Evolutionary conservation across 2,888 invertebrate species (phyloP), one percentile per base, ranked within the genome.

Genomic region (Spodoptera picta): DNA sequence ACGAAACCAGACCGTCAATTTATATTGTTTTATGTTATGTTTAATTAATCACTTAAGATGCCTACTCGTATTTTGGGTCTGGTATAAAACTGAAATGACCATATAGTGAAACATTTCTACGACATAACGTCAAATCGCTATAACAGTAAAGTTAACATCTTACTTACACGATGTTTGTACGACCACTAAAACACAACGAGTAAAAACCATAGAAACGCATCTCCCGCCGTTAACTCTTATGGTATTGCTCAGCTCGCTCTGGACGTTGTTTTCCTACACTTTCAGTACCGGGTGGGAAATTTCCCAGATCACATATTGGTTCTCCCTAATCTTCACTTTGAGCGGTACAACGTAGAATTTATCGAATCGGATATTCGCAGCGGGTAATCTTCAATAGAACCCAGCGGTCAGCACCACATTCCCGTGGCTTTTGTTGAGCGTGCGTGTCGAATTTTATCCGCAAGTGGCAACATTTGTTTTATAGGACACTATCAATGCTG

Each of bases 381-480:
- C 60, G 71, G 66, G 61, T 65, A 77, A 77, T 74, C 69, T 77
- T 66, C 61, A 65, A 58, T 71, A 60, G 58, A 57, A 65, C 49
- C 52, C 52, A 52, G 65, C 62, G 79, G 77, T 79, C 73, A 77
- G 69, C 63, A 56, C 66, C 69, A 64, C 69, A 73, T 71, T 75
- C 71, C 62, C 64, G 73, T 69, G 79, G 76, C 71, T 75, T 70
- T 76, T 77, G 79, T 64, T 51, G 72, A 71, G 68, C 63, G 60
- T 65, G 68, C 68, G 68, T 73, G 73, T 75, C 68, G 75, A 66
- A 64, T 73, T 75, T 70, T 73, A 69, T 67, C 65, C 76, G 64
- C 69, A 77, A 78, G 76, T 70, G 73, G 67, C 67, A 72, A 70
- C 68, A 77, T 73, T 69, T 69, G 57, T 77, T 77, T 74, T 69